Conservation (phyloP, 2,888 invertebrate genomes). For the Synergus umbraculus region DNA sequence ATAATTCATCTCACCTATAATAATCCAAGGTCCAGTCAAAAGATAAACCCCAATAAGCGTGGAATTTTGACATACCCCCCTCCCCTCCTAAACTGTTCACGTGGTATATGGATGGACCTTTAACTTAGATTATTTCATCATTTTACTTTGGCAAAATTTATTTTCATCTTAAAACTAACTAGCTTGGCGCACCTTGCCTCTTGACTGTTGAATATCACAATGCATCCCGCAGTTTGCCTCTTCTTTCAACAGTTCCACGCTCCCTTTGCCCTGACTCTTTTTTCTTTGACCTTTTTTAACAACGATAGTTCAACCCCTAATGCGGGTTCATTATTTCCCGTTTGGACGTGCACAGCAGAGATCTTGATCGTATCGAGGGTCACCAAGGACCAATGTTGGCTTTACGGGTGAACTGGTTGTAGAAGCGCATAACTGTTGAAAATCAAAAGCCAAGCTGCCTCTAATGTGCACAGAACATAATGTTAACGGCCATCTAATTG, state of each 20-base stretch:
- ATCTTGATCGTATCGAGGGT: constrained; percentile 64
- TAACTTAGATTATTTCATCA: too few species aligned
- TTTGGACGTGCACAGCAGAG: constrained; percentile 63
- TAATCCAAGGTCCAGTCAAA: too few species aligned
- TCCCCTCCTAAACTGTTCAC: too few species aligned
- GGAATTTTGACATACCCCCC: too few species aligned
- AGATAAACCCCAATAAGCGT: too few species aligned
- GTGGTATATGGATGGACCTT: too few species aligned
- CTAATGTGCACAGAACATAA: constrained; percentile 57
- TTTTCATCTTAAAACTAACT: too few species aligned
- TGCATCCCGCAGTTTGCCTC: constrained; percentile 33
- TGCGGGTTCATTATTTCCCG: constrained; percentile 73
- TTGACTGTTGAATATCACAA: constrained; percentile 46
- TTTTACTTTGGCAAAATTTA: too few species aligned
- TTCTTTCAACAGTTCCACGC: constrained; percentile 41
- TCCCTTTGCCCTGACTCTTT: constrained; percentile 40
- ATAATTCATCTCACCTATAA: too few species aligned
- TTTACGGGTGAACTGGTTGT: constrained; percentile 47
- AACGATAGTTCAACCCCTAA: constrained; percentile 64
- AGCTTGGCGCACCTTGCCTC: constrained; percentile 49
- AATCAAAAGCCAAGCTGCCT: constrained; percentile 47
- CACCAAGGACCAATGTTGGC: constrained; percentile 50
- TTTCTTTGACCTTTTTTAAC: constrained; percentile 52
- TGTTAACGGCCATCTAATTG: constrained; percentile 72
- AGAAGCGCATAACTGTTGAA: constrained; percentile 50